These are phyloP conservation scores for Tetranychus cinnabarinus DNA, from an alignment of 1,140 invertebrate genomes.

Conservation along the genomic window DNA sequence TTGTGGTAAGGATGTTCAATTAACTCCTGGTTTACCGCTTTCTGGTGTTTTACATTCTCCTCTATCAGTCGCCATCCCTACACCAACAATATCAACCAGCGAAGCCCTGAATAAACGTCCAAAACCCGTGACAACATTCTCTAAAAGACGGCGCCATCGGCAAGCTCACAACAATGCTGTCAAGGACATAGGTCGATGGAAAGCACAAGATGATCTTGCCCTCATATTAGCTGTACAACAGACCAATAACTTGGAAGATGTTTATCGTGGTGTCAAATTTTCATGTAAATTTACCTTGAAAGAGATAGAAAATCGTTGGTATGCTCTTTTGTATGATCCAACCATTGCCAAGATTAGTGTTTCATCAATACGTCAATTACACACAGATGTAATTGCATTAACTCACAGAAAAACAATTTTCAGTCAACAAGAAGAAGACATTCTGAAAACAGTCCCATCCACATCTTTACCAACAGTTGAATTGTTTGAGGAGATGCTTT, in stretches of 20 bases:
- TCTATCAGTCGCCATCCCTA: neutral
- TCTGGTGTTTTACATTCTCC: neutral
- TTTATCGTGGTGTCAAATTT: constrained; percentile 81
- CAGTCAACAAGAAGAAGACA: constrained; percentile 63
- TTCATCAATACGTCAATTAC: constrained; percentile 71
- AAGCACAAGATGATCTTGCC: constrained; percentile 82
- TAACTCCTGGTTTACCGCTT: too few species aligned
- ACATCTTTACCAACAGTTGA: constrained; percentile 39
- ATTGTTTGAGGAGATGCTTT: constrained; percentile 62
- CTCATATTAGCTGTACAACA: constrained; percentile 81
- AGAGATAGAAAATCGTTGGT: constrained; percentile 87
- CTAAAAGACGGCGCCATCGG: constrained; percentile 16
- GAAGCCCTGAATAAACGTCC: neutral
- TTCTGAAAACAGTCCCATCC: constrained; percentile 54
- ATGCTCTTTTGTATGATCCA: constrained; percentile 75
- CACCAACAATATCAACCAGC: neutral
- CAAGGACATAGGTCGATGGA: constrained; percentile 81
- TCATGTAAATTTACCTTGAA: constrained; percentile 78
- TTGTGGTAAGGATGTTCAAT: neutral
- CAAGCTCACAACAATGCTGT: constrained; percentile 36
- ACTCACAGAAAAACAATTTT: constrained; percentile 71
- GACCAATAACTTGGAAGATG: constrained; percentile 60
- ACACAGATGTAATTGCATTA: constrained; percentile 60
- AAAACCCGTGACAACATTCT: neutral
- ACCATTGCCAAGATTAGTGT: constrained; percentile 45